Evolutionary conservation across 1,140 invertebrate genomes (phyloP), one percentile per base, ranked within the genome.

Genomic region (Diploscapter pachys): DNA sequence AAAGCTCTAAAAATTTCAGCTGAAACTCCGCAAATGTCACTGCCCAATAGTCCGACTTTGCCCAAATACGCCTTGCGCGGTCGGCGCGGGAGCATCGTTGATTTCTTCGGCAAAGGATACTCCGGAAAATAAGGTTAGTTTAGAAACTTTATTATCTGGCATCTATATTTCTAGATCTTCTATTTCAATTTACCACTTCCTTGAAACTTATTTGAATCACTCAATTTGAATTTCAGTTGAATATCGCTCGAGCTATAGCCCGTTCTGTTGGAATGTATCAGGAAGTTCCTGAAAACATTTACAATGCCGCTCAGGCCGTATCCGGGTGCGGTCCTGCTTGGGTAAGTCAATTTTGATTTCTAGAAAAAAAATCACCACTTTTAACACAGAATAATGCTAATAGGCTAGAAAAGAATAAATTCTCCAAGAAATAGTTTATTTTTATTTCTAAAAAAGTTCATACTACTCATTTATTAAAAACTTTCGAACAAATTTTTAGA

Each of bases 241-340:
- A 59, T 57, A 9, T 63, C 5, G 49, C 62, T 49, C 49, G 51
- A 51, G n/a, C 61, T 3, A 62, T 78, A 5, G 70, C 72, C 9
- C 68, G 72, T 8, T 68, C 55, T 13, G 63, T 77, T 11, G 77
- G 77, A 57, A 77, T 59, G 2, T 75, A 61, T n/a, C 63, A 59
- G 8, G 31, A 63, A 8, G 63, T 78, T 31, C 63, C 64, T 5
- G 95, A 98, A 86, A 90, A 89, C 65, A 87, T 92, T 69, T 90
- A 98, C 80, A 93, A 98, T 87, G 91, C 92, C 2, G 90, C 95
- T 0, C 95, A 93, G 0, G 95, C 93, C 0, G 86, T 98, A 0
- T 93, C 92, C 84, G 93, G 93, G 9, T 94, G 93, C 81, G 95
- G 95, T 59, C 94, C 94, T 0, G 95, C 95, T 80, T 98, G 95